Base-by-base conservation (phyloP, 2,888 invertebrate genomes). In the Melanostoma scalare region DNA sequence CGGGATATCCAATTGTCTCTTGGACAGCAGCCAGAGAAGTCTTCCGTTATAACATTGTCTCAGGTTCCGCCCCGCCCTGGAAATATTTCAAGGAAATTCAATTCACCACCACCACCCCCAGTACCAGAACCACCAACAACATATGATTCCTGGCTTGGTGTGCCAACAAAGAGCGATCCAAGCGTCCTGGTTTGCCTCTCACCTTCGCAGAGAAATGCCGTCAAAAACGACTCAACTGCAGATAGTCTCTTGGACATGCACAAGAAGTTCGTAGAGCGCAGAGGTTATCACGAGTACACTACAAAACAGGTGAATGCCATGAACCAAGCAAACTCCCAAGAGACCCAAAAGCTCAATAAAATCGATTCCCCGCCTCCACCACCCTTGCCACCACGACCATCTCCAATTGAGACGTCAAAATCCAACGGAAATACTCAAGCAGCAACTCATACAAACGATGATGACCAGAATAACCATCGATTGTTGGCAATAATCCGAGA, bases 201-300 rank as follows among this genome's bases (percentile, higher is more conserved):
- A 0, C 96, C 96, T 0, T 94, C 94, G 4, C 96, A 96, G 89
- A 91, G 92, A 56, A 88, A 88, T 36, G 92, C 92, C 86, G 91
- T 92, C 82, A 80, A 68, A 30, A 56, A 85, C 79, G 76, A 77
- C 85, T 76, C 58, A 48, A 93, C 93, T 85, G 93, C 94, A 1
- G 94, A 94, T 87, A 93, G 93, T 86, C 92, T 95, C 55, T 91
- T 95, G 3, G 95, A 96, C 87, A 93, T 95, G 86, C 95, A 96
- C 87, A 93, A 92, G 86, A 95, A 95, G 88, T 95, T 93, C 89
- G 89, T 94, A n/a, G 94, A 94, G 86, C 92, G 94, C 50, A 92
- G 93, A 85, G 93, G 93, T 30, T 93, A 93, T 87, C 93, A 93
- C 86, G 93, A 93, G 86, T 87, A 88, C 75, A 88, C 88, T 77